Percentiles rank a stretch among this genome's conserved stretches.
Conservation (phyloP, 2,113 vertebrate species). For the Rhinoderma darwinii region DNA sequence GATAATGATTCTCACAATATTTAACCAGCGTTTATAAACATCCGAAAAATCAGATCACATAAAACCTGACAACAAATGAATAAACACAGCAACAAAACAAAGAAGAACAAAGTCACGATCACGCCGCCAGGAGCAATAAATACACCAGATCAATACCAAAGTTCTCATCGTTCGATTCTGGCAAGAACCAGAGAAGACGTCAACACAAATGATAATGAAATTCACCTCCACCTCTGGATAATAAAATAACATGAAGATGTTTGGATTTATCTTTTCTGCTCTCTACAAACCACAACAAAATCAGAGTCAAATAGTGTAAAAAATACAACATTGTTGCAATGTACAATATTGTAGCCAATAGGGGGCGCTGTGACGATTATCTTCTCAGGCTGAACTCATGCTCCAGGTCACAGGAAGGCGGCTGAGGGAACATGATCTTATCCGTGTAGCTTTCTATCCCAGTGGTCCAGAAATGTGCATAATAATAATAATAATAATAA, state of each 20-base stretch:
- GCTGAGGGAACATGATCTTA: too few species aligned
- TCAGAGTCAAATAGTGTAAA: not conserved
- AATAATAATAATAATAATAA: too few species aligned
- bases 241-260: not conserved
- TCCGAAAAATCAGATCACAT: not conserved
- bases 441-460: not conserved
- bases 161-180: not conserved
- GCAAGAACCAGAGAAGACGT: not conserved
- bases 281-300: not conserved
- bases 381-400: not conserved
- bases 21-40: not conserved
- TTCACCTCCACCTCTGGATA: not conserved
- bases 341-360: not conserved
- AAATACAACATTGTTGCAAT: not conserved
- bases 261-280: not conserved
- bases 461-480: not conserved
- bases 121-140: not conserved
- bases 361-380: not conserved
- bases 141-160: slow-evolving; percentile 3
- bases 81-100: not conserved
- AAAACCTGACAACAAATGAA: not conserved
- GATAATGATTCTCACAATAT: not conserved
- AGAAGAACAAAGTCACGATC: not conserved
- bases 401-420: not conserved
- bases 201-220: not conserved